These are phyloP conservation scores for Drosophila murphyi DNA, from an alignment of 1,140 invertebrate genomes.

Conservation along the genomic window DNA sequence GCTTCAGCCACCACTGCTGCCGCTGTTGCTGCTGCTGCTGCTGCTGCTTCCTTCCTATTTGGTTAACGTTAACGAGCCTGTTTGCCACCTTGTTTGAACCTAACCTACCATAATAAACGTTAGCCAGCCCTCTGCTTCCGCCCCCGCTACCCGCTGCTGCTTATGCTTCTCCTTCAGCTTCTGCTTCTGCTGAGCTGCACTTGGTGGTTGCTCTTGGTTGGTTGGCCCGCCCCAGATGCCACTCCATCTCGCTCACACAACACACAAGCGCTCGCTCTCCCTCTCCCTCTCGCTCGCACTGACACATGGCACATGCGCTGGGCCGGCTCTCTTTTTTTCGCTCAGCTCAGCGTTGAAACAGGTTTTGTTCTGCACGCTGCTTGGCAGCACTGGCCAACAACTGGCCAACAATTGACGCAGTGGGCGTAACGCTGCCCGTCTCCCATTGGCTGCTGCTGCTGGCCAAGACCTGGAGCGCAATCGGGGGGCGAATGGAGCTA, in stretches of 20 bases:
- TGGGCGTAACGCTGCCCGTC: slow-evolving; percentile 54
- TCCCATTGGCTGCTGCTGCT: slow-evolving; percentile 58
- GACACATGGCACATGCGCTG: slow-evolving; percentile 45
- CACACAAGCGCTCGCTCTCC: neutral
- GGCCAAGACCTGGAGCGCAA: neutral
- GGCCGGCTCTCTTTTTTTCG: slow-evolving; percentile 37
- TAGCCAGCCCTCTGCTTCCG: slow-evolving; percentile 27
- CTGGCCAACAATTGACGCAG: slow-evolving; percentile 54
- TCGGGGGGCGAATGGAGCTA: neutral
- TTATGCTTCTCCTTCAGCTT: too few relatives aligned
- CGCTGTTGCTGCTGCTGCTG: slow-evolving; percentile 3
- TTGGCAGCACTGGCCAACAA: slow-evolving; percentile 74
- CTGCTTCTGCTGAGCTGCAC: neutral
- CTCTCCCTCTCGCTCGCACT: neutral
- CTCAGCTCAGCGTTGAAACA: slow-evolving; percentile 39
- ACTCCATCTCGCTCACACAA: slow-evolving; percentile 34
- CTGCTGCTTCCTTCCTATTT: slow-evolving; percentile 74
- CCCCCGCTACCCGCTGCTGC: slow-evolving; percentile 19
- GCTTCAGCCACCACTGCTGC: neutral
- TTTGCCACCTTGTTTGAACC: slow-evolving; percentile 83
- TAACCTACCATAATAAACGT: slow-evolving; percentile 83
- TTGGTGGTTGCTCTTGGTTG: slow-evolving; percentile 42
- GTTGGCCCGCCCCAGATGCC: slow-evolving; percentile 43
- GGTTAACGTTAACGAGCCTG: slow-evolving; percentile 79
- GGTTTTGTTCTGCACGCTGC: slow-evolving; percentile 53